Evolutionary conservation across 2,888 invertebrate genomes (phyloP), one percentile per base, ranked within the genome.

Genomic region (Philonicus albiceps): DNA sequence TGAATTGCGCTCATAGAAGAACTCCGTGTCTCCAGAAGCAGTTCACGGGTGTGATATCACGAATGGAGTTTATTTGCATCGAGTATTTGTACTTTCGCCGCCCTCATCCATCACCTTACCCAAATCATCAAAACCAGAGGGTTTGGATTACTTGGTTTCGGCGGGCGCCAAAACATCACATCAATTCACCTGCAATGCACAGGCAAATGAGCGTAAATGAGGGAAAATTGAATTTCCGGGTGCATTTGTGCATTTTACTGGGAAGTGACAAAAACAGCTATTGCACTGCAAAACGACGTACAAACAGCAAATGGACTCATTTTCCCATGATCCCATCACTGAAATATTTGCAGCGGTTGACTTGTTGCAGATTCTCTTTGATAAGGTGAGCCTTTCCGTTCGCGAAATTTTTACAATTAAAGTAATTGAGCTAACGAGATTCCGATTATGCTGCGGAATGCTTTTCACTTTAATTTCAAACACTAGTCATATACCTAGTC

Each of bases 1-100:
- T 83, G 81, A 83, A 84, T 84, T 27, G 19, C 64, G 30, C 43
- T 43, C 84, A 72, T 30, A 84, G 73, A 84, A 22, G 73, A 55
- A 37, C 22, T 8, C 22, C 22, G 30, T 30, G 30, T 11, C 49
- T 3, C n/a, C 43, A 2, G 22, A 27, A 40, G 31, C 55, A 22
- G 3, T 22, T 64, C 22, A 11, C 27, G 22, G 27, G 3, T 4
- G 64, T 3, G 22, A 64, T n/a, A 22, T 64, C 11, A 11, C n/a
- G 64, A 19, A 64, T 11, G 0, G 53, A 8, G n/a, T 16, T 64
- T 1, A 64, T 64, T 64, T 64, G 64, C 7, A 64, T 3, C 11
- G 64, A 27, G 11, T 22, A 22, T 22, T 7, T 64, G 64, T 5
- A 3, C 6, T 64, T 64, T 8, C 19, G 11, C 22, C 22, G 1